These are phyloP conservation scores for Acanthosoma haemorrhoidale DNA, from an alignment of 2,888 invertebrate genomes.

Conservation along the genomic window DNA sequence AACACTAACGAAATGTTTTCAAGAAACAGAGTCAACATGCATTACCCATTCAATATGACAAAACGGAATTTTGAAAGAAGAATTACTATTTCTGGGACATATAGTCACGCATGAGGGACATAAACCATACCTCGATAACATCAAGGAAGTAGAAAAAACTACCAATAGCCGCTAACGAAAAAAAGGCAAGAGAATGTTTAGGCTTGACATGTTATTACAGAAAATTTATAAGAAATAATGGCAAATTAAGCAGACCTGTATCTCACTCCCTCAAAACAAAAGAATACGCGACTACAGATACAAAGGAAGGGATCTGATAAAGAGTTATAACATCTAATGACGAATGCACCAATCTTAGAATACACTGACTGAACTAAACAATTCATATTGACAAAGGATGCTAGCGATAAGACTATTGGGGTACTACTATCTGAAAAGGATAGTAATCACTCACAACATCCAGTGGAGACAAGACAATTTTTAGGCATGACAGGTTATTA, in stretches of 20 bases:
- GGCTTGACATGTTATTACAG: not conserved
- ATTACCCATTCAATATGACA: not conserved
- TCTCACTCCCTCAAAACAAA: not conserved
- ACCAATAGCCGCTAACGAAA: not conserved
- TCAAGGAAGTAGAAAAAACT: not conserved
- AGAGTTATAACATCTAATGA: not conserved
- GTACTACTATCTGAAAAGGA: not conserved
- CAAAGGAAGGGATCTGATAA: no score
- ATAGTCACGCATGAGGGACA: not conserved
- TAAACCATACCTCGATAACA: not conserved
- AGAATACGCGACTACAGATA: not conserved
- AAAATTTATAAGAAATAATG: not conserved
- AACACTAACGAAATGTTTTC: not conserved
- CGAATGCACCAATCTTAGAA: not conserved
- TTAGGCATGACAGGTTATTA: no score
- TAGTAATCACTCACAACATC: not conserved
- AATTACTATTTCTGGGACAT: not conserved
- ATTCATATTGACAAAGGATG: not conserved
- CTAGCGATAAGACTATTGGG: not conserved
- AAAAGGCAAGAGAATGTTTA: not conserved
- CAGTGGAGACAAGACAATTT: no score
- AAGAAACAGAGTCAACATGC: not conserved
- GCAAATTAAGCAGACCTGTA: not conserved
- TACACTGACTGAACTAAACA: not conserved
- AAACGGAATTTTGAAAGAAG: not conserved